Evolutionary conservation across 1,140 invertebrate genomes (phyloP).

Genomic region (Ridgeia piscesae): DNA sequence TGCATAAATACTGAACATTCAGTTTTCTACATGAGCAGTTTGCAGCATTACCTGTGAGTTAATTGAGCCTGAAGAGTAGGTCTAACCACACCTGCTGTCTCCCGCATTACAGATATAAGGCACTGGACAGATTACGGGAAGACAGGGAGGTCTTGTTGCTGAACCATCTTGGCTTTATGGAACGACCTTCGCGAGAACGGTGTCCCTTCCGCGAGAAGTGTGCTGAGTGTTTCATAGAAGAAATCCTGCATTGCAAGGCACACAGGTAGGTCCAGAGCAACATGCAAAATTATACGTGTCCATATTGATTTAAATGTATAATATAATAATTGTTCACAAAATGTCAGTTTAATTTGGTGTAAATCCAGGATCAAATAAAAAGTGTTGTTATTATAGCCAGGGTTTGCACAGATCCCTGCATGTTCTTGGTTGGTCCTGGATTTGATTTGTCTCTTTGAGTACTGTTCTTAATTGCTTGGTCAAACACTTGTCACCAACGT

Average conservation of each 20-base stretch:
- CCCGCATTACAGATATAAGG: conserved; percentile 72
- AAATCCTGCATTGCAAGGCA: conserved; percentile 72
- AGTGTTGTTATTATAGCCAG: too few species aligned
- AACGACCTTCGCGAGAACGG: conserved; percentile 90
- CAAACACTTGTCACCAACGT: too few species aligned
- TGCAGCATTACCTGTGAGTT: neutral
- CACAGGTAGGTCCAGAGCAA: conserved; percentile 60
- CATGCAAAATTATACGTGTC: neutral
- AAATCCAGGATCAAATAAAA: too few species aligned
- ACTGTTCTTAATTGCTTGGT: too few species aligned
- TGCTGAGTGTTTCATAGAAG: conserved; percentile 81
- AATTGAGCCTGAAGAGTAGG: neutral
- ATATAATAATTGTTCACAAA: too few species aligned
- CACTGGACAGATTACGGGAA: conserved; percentile 88
- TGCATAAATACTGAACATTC: neutral
- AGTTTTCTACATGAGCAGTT: neutral
- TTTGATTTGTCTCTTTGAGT: too few species aligned
- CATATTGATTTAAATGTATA: too few species aligned
- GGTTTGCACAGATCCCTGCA: too few species aligned
- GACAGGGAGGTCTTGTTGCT: conserved; percentile 91
- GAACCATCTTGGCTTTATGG: conserved; percentile 93
- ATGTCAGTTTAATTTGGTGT: too few species aligned
- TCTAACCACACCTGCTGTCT: neutral
- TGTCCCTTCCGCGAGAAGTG: conserved; percentile 85
- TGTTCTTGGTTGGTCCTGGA: too few species aligned